Percentiles rank a stretch among this genome's conserved stretches.
These are phyloP conservation scores for Drosophila cardini DNA, from an alignment of 1,140 invertebrate genomes.

Conservation along the genomic window DNA sequence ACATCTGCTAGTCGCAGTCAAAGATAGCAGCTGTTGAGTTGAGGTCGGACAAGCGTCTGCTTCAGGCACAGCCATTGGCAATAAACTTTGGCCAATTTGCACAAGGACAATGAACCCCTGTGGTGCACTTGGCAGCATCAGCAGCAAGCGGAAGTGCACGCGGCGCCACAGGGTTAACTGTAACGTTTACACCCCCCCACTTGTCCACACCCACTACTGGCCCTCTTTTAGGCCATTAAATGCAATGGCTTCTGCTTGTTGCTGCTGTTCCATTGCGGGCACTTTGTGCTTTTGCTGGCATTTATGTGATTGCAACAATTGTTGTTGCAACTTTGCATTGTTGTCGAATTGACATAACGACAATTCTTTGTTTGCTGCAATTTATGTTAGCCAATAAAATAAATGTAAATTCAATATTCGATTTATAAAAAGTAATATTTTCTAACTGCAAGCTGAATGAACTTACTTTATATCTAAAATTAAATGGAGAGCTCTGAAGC, in stretches of 20 bases:
- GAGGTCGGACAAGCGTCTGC: conserved; percentile 44
- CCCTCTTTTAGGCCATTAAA: conserved; percentile 11
- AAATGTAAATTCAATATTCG: conserved; percentile 48
- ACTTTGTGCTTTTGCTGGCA: conserved; percentile 52
- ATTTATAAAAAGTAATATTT: not conserved
- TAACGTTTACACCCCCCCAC: conserved; percentile 17
- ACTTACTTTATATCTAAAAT: too few species aligned
- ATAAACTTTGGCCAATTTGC: conserved; percentile 82
- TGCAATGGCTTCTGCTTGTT: conserved; percentile 9
- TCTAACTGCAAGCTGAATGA: too few species aligned
- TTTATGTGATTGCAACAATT: too few species aligned
- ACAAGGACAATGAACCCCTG: conserved; percentile 83
- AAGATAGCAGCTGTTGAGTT: conserved; percentile 26
- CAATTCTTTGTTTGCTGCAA: conserved; percentile 59
- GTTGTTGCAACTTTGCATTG: conserved; percentile 1
- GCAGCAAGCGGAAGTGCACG: conserved; percentile 49
- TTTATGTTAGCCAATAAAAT: conserved; percentile 73
- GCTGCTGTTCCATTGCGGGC: conserved; percentile 9
- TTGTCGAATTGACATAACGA: conserved; percentile 72
- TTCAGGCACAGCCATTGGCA: conserved; percentile 52
- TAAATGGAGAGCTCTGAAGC: too few species aligned
- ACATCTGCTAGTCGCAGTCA: not conserved
- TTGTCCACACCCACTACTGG: too few species aligned
- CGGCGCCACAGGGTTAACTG: conserved; percentile 11
- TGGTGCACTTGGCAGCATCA: conserved; percentile 72